Base-by-base conservation (phyloP, 92 coral and sea anemone genomes). In the Virgularia gustaviana region DNA sequence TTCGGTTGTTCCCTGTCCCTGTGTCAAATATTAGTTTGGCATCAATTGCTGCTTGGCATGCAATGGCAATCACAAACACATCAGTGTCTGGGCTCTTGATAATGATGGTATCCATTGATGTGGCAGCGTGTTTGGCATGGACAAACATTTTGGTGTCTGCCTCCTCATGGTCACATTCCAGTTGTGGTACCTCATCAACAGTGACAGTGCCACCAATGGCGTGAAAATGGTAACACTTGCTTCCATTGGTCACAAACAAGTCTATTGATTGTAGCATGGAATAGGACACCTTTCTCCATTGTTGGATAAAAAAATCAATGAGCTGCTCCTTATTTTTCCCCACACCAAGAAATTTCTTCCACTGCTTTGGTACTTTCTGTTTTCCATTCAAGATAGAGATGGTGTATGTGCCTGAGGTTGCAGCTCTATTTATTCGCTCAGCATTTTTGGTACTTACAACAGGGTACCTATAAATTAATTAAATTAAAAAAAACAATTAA, bases 301-400 rank as follows among this genome's bases (percentile, higher is more conserved):
- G 60, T 2, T 57, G 16, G 1, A 57, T 41, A 36, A 57, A 20
- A 53, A 57, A 57, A 5, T 27, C 19, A 15, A 57, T 57, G 3
- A 57, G 37, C 19, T 57, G 19, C 38, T 57, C 64, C 19, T 57
- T 57, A 30, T 57, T 57, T 1, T 20, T 36, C 30, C 64, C 64
- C 36, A 57, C 3, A 30, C 34, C 34, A 19, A 57, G 34, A 15
- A 57, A 57, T n/a, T 25, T 57, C 24, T 57, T 57, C 64, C 64
- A 57, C 64, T 57, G 64, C n/a, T 30, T 27, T 57, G 64, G 64
- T 30, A 57, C 64, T 57, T 57, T 57, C 19, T 57, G 64, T 8
- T 30, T 25, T 30, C 64, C 64, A 57, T 57, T 57, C 64, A 57
- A 41, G 13, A 57, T 57, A 13, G 64, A 30, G n/a, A 57, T 41